A percentile compares a stretch with the other conserved stretches of the same genome.
These are phyloP conservation scores for Melitaea athalia DNA, from an alignment of 2,888 invertebrate species.

Conservation along the genomic window DNA sequence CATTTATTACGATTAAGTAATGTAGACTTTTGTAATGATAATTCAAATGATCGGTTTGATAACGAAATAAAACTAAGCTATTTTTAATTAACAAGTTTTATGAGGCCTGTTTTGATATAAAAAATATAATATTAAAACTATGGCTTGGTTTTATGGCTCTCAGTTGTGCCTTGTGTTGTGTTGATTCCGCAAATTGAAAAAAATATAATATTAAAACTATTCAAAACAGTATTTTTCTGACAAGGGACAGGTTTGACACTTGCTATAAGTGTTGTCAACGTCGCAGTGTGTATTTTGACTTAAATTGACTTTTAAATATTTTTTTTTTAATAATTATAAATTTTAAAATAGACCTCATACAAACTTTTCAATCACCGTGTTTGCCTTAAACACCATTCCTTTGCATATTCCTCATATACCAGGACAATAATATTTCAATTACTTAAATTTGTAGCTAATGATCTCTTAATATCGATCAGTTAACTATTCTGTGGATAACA, in stretches of 20 bases:
- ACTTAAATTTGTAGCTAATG: constrained; percentile 22
- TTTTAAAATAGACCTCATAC: constrained; percentile 16
- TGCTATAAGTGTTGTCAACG: too few species aligned
- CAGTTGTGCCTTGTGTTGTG: too few species aligned
- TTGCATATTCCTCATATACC: constrained; percentile 33
- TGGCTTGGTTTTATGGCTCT: too few species aligned
- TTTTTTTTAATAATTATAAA: too few species aligned
- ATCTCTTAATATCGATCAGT: constrained; percentile 20
- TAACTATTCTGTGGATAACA: constrained; percentile 27
- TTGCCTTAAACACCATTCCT: constrained; percentile 34
- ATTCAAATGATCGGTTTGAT: neutral
- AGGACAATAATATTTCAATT: constrained; percentile 34
- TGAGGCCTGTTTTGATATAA: constrained; percentile 16
- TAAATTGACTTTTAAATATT: too few species aligned
- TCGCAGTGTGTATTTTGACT: too few species aligned
- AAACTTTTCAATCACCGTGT: constrained; percentile 23
- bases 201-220: neutral
- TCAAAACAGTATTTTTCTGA: too few species aligned
- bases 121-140: neutral
- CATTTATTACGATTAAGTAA: neutral
- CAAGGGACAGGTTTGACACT: too few species aligned
- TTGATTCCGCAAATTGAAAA: too few species aligned
- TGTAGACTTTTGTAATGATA: neutral
- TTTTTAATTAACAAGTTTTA: constrained; percentile 12
- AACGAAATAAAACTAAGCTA: constrained; percentile 15